These are phyloP conservation scores for Platycnemis pennipes DNA, from an alignment of 2,888 invertebrate species.

Conservation along the genomic window DNA sequence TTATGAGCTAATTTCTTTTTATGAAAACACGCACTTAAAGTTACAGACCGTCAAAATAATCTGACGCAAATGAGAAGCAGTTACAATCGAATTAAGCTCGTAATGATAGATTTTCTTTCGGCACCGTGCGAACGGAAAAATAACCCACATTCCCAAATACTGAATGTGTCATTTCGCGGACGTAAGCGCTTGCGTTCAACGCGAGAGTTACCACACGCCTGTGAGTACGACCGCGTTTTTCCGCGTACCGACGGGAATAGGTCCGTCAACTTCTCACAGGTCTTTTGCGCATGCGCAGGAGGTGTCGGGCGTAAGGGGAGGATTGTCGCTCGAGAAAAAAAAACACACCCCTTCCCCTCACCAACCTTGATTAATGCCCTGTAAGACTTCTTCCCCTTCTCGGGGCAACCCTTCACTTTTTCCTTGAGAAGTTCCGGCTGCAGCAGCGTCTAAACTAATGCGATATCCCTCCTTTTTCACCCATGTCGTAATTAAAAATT, in stretches of 20 bases:
- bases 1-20: no score
- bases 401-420: constrained; percentile 14
- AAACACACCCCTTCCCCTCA: background rate
- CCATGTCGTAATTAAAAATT: no score
- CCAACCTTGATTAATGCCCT: constrained; percentile 42
- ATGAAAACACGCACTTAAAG: no score
- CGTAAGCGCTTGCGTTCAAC: background rate
- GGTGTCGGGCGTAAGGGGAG: background rate
- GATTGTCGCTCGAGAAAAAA: background rate
- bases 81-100: background rate
- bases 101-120: background rate
- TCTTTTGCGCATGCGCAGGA: background rate
- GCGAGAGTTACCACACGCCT: background rate
- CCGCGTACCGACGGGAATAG: background rate
- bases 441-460: no score
- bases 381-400: constrained; percentile 39
- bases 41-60: no score
- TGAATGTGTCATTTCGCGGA: no score
- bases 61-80: background rate
- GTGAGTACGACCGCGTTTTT: background rate
- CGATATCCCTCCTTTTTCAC: no score
- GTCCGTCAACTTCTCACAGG: background rate
- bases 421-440: no score
- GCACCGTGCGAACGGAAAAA: background rate
- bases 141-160: background rate